These are phyloP conservation scores for Phasianus colchicus DNA, from an alignment of 2,113 vertebrate species.

Conservation along the genomic window DNA sequence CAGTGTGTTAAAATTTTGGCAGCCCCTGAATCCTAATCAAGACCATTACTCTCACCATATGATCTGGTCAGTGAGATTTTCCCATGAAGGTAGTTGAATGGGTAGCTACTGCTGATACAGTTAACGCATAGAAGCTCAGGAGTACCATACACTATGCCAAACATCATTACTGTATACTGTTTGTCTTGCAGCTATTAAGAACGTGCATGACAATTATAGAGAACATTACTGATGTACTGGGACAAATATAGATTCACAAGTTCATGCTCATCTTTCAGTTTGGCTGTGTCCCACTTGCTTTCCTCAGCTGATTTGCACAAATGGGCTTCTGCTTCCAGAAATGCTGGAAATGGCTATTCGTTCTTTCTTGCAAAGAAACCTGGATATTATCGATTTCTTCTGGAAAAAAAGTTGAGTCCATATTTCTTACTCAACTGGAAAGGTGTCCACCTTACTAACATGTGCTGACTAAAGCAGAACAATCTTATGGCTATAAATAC, in stretches of 20 bases:
- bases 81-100: not conserved
- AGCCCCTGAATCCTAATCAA: not conserved
- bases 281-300: not conserved
- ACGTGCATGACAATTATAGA: not conserved
- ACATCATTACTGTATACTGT: not conserved
- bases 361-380: not conserved
- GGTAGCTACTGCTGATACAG: not conserved
- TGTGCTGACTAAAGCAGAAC: not conserved
- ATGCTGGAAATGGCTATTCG: not conserved
- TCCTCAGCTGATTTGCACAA: not conserved
- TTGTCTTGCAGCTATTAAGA: not conserved
- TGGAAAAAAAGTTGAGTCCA: not conserved
- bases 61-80: not conserved
- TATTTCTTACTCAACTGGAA: not conserved
- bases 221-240: not conserved
- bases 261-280: not conserved
- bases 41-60: not conserved
- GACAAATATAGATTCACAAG: not conserved
- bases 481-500: not conserved
- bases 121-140: not conserved
- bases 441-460: not conserved
- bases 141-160: not conserved
- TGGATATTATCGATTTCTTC: not conserved
- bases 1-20: not conserved
- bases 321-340: not conserved